Evolutionary conservation across 2,888 invertebrate genomes (phyloP).

Genomic region (Lepidocyrtoides sp.): DNA sequence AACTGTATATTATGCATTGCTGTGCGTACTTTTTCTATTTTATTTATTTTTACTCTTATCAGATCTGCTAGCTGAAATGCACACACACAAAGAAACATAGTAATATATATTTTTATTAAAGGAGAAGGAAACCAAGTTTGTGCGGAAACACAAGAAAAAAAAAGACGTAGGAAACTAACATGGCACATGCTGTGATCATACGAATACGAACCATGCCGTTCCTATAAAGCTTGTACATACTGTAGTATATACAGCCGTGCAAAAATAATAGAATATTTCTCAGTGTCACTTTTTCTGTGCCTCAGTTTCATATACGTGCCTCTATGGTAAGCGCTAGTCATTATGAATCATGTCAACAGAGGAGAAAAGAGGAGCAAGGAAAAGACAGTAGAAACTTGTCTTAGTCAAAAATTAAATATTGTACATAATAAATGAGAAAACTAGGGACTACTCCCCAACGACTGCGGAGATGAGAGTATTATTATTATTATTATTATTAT

Average conservation of each 20-base stretch:
- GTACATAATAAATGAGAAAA: constrained; percentile 78
- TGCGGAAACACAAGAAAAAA: constrained; percentile 64
- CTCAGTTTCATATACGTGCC: constrained; percentile 62
- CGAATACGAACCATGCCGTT: too few relatives aligned
- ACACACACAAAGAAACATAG: background rate
- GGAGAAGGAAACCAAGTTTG: constrained; percentile 56
- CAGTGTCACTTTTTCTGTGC: constrained; percentile 67
- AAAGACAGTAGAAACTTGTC: constrained; percentile 81
- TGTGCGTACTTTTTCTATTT: too few relatives aligned
- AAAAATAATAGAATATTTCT: constrained; percentile 71
- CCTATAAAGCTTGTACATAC: background rate
- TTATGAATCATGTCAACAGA: constrained; percentile 77
- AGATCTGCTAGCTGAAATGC: background rate
- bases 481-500: constrained; percentile 67
- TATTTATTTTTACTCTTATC: background rate
- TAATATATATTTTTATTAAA: background rate
- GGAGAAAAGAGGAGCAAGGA: constrained; percentile 55
- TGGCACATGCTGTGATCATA: constrained; percentile 53
- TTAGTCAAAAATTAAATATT: constrained; percentile 83
- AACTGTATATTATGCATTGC: too few relatives aligned
- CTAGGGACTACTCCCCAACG: constrained; percentile 66
- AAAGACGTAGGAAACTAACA: constrained; percentile 61
- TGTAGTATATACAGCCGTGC: background rate
- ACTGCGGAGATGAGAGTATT: constrained; percentile 63
- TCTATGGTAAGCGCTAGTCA: constrained; percentile 63